These are phyloP conservation scores for Amiota mariae DNA, from an alignment of 2,888 invertebrate species.

Conservation along the genomic window DNA sequence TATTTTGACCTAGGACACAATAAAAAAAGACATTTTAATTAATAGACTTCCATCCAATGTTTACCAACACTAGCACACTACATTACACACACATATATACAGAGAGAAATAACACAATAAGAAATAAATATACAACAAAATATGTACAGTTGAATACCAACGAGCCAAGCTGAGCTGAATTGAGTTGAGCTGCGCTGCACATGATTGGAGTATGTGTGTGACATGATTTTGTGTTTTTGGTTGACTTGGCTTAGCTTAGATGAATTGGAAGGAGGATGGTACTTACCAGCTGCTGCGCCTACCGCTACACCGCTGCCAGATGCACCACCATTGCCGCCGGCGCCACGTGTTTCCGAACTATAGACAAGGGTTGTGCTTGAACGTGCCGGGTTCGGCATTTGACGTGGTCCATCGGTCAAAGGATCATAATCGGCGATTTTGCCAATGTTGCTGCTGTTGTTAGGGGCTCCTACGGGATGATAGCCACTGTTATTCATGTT, in stretches of 20 bases:
- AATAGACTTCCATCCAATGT: neutral
- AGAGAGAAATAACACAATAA: neutral
- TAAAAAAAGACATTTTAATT: neutral
- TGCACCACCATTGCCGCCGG: constrained; percentile 73
- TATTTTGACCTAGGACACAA: constrained; percentile 61
- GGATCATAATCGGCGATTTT: constrained; percentile 89
- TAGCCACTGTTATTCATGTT: constrained; percentile 27
- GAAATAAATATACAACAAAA: neutral
- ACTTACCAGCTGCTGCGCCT: constrained; percentile 9
- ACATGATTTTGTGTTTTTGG: constrained; percentile 2
- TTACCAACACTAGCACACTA: neutral
- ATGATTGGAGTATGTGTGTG: neutral
- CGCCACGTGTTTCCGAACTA: constrained; percentile 81
- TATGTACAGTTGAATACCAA: neutral
- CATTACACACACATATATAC: neutral
- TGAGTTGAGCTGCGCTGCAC: neutral
- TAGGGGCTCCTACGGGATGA: constrained; percentile 20
- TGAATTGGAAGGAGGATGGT: neutral
- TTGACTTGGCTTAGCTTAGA: neutral
- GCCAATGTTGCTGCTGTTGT: constrained; percentile 75
- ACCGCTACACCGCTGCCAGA: neutral
- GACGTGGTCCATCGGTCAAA: constrained; percentile 81
- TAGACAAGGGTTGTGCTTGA: constrained; percentile 89
- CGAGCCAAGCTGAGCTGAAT: constrained; percentile 15
- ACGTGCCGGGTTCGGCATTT: constrained; percentile 82